Base-by-base conservation (phyloP, 2,888 invertebrate genomes). In the Lymantria dispar region DNA sequence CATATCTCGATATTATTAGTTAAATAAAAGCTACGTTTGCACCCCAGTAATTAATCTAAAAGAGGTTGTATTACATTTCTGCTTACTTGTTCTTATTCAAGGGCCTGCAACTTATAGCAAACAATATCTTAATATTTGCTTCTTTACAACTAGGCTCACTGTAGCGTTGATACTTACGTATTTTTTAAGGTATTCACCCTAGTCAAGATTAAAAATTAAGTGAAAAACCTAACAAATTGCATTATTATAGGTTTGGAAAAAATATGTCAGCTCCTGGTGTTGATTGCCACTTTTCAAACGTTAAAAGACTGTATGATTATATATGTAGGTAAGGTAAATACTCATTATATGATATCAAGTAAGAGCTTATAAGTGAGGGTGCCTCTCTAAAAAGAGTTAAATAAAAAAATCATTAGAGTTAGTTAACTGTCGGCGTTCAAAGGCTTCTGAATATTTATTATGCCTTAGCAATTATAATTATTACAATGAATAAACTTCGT, bases 401-500 rank as follows among this genome's bases (percentile, higher is more conserved):
- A 38, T 3, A 38, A 3, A 38, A n/a, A 38, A 38, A 2, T 38
- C n/a, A 38, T 38, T 1, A n/a, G 3, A 38, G n/a, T 2, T n/a
- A 38, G 2, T 12, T n/a, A n/a, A 7, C 11, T 38, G 12, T n/a
- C 5, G 12, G 1, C 7, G 38, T 12, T 11, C 12, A n/a, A n/a
- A 38, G 1, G n/a, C n/a, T 22, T n/a, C n/a, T n/a, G 38, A n/a
- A 12, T 38, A 38, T 12, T n/a, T n/a, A n/a, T 12, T 37, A 7
- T 8, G 3, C 3, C 37, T 3, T 37, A 29, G 8, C 1, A 5
- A 45, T 45, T 14, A 39, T 10, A 22, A 30, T 22, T 22, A n/a
- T 33, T 15, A 55, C 58, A 43, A 45, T 39, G 41, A 31, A 45
- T 0, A n/a, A 40, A 7, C 0, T 63, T 9, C 45, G 43, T 7